phyloP scores from a whole-genome alignment of 2,888 invertebrate species.

The Drosophila stalkeri region DNA sequence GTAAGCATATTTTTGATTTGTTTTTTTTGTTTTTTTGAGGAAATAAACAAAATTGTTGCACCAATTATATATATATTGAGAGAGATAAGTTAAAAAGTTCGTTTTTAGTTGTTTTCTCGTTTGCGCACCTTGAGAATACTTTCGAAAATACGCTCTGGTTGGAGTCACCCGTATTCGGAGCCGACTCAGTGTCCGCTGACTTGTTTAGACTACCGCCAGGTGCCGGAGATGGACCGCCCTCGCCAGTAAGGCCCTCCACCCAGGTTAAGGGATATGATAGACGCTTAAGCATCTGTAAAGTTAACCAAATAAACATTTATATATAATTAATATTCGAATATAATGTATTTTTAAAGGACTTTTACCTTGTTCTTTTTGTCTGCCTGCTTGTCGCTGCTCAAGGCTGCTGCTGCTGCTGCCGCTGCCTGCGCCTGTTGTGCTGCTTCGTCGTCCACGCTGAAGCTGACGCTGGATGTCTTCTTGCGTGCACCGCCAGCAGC shows the following conservation, averaged over 20 bases:
- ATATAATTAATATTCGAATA: background rate
- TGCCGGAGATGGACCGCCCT: conserved; percentile 87
- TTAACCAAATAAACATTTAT: conserved; percentile 6
- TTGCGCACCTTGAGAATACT: conserved; percentile 93
- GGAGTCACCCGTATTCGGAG: conserved; percentile 86
- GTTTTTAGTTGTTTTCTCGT: conserved; percentile 7
- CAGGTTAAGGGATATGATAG: conserved; percentile 95
- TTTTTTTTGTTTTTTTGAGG: conserved; percentile 46
- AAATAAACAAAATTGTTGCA: conserved; percentile 66
- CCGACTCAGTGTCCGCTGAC: conserved; percentile 84
- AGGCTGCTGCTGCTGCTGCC: conserved; percentile 46
- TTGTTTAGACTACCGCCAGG: conserved; percentile 85
- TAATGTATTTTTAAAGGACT: fast-evolving
- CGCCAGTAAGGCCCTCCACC: conserved; percentile 95
- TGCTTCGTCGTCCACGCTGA: conserved; percentile 88
- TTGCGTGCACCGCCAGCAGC: conserved; percentile 87
- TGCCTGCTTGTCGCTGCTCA: conserved; percentile 73
- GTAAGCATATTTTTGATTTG: conserved; percentile 58
- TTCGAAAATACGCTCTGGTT: conserved; percentile 94
- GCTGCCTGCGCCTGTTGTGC: conserved; percentile 65
- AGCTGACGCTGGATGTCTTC: conserved; percentile 90
- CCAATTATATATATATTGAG: conserved; percentile 61
- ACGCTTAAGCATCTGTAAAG: conserved; percentile 93
- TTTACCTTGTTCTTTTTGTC: conserved; percentile 91
- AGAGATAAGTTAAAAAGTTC: conserved; percentile 51